Evolutionary conservation across 2,113 vertebrate genomes (phyloP), one percentile per base, ranked within the genome.

Genomic region (Bucco capensis): DNA sequence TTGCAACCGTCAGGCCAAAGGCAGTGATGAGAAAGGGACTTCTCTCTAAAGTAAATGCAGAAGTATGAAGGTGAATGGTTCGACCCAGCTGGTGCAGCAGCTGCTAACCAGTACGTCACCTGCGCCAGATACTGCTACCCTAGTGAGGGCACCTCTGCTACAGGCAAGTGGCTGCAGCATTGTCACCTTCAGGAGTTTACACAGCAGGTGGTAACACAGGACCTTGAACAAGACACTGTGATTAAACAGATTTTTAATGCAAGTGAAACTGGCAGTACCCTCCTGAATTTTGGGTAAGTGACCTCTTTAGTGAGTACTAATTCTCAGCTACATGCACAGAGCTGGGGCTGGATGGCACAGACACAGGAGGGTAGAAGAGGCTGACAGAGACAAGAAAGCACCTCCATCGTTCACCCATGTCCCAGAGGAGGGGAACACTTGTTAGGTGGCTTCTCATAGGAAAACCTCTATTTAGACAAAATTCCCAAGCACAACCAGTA

Each of bases 381-480:
- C 2, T 35, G 69, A 18, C 22, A 31, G 2, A 6, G 33, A 5
- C 27, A 54, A 75, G 62, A 40, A 44, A 73, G 69, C 44, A 35
- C 60, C 66, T 19, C 86, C 21, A 2, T 8, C 44, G 3, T 17
- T 31, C 58, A 46, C 28, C 49, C 6, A 1, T 9, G 3, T 15
- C 38, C 38, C 28, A 12, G 19, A 30, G 47, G 28, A 24, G 44
- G 40, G 50, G 27, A n/a, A 17, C 4, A 1, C 19, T 10, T 6
- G 4, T 24, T 73, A 47, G 0, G 8, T 19, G 58, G 42, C 35
- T 50, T 4, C 4, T 18, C 57, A 15, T 0, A 2, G 2, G 51
- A 77, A 70, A 86, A 79, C 21, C 73, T 80, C 80, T 19, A 17
- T 6, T 84, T 28, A 58, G 83, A 62, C 84, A 78, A 60, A 87